These are phyloP conservation scores for Pecten maximus DNA, from an alignment of 2,888 invertebrate species.

Conservation along the genomic window DNA sequence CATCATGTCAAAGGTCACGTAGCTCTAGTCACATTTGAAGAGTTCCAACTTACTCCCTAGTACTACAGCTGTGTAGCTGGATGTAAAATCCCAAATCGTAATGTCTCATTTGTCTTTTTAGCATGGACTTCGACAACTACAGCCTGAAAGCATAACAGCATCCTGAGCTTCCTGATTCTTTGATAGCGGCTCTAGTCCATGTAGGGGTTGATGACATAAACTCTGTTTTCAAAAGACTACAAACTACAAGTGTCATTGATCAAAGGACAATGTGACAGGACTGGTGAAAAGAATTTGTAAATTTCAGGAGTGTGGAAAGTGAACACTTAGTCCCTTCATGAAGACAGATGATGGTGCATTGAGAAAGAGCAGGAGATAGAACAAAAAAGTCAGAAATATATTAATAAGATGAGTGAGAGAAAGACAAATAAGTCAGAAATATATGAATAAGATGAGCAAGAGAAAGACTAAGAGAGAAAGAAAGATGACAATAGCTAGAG, in stretches of 20 bases:
- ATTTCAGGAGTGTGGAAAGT: background rate
- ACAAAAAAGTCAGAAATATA: no score
- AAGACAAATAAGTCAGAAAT: no score
- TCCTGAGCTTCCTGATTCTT: background rate
- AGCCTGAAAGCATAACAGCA: background rate
- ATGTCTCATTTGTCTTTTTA: background rate
- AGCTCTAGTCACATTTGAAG: no score
- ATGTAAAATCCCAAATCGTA: background rate
- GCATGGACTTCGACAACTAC: constrained; percentile 1
- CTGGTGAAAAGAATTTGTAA: background rate
- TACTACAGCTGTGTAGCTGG: no score
- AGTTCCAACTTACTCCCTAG: no score
- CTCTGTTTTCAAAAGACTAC: no score
- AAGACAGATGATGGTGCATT: background rate
- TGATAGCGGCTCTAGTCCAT: background rate
- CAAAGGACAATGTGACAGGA: background rate
- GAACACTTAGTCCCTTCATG: background rate
- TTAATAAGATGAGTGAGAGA: no score
- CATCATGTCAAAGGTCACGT: no score
- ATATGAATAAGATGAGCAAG: no score
- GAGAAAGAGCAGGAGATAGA: background rate
- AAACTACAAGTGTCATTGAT: no score
- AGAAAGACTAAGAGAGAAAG: no score
- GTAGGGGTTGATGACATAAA: no score
- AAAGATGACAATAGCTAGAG: background rate